phyloP scores from a whole-genome alignment of 2,888 invertebrate species.

The Caenorhabditis parvicauda region DNA sequence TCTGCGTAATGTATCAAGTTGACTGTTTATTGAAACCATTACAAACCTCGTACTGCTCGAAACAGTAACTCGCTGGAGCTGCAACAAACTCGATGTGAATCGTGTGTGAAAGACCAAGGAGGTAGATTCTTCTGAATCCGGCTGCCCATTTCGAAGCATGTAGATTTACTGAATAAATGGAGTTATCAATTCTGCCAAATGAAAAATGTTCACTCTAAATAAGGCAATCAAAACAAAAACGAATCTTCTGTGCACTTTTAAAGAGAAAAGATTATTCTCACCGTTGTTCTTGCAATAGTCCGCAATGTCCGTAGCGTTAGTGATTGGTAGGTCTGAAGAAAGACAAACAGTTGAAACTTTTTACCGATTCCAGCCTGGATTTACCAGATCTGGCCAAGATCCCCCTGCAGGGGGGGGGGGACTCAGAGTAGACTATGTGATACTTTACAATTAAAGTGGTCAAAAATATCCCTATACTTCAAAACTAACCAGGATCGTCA shows the following conservation, averaged over 20 bases:
- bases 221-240: too few species aligned
- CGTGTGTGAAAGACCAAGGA: constrained; percentile 45
- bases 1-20: too few species aligned
- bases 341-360: too few species aligned
- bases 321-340: too few species aligned
- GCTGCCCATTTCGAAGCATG: constrained; percentile 61
- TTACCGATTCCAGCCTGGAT: too few species aligned
- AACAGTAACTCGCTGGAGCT: constrained; percentile 57
- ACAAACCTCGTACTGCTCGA: constrained; percentile 57
- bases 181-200: background rate
- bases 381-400: too few species aligned
- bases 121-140: constrained; percentile 55
- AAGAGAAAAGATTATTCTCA: background rate
- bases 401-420: too few species aligned
- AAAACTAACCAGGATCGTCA: constrained; percentile 46
- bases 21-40: too few species aligned
- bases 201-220: too few species aligned
- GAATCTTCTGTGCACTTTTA: too few species aligned
- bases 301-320: background rate
- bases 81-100: constrained; percentile 59
- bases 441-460: background rate
- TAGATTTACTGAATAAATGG: constrained; percentile 42
- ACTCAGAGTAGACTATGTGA: too few species aligned
- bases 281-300: constrained; percentile 10
- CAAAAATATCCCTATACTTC: constrained; percentile 6